These are phyloP conservation scores for Strigamia maritima DNA, from an alignment of 2,888 invertebrate genomes.

Conservation along the genomic window DNA sequence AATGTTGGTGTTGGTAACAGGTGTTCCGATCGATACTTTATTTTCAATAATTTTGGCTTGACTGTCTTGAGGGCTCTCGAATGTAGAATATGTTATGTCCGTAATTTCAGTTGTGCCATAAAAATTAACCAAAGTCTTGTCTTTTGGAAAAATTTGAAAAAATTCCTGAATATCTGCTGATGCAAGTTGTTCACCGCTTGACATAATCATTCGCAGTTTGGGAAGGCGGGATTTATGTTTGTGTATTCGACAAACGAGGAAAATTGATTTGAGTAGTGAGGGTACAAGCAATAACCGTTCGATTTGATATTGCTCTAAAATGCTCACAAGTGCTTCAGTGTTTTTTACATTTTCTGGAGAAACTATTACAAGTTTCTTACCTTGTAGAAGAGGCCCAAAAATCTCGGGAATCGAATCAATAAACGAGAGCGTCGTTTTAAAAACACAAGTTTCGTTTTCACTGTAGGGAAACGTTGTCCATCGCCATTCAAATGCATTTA, in stretches of 20 bases:
- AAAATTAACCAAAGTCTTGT: slow-evolving; percentile 67
- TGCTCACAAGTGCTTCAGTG: slow-evolving; percentile 68
- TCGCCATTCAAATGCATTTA: slow-evolving; percentile 85
- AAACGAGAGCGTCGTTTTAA: slow-evolving; percentile 87
- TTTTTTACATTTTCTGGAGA: slow-evolving; percentile 71
- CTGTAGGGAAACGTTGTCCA: slow-evolving; percentile 76
- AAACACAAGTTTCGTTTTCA: slow-evolving; percentile 69
- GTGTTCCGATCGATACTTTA: slow-evolving; percentile 73
- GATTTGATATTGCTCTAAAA: slow-evolving; percentile 70
- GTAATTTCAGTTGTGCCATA: slow-evolving; percentile 90
- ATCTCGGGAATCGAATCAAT: slow-evolving; percentile 86
- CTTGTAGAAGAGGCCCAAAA: slow-evolving; percentile 79
- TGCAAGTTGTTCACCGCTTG: background rate
- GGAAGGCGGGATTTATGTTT: slow-evolving; percentile 41
- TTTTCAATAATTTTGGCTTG: slow-evolving; percentile 21
- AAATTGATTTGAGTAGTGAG: slow-evolving; percentile 71
- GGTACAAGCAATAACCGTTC: slow-evolving; percentile 81
- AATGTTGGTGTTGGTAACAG: slow-evolving; percentile 74
- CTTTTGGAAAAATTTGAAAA: background rate
- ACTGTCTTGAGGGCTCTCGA: slow-evolving; percentile 56
- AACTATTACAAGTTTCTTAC: slow-evolving; percentile 66
- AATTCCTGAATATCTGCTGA: background rate
- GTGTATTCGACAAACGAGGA: slow-evolving; percentile 49
- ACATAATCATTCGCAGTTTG: background rate
- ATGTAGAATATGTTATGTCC: slow-evolving; percentile 75